Evolutionary conservation across 2,888 invertebrate genomes (phyloP), one percentile per base, ranked within the genome.

Genomic region (Nomada lathburiana): DNA sequence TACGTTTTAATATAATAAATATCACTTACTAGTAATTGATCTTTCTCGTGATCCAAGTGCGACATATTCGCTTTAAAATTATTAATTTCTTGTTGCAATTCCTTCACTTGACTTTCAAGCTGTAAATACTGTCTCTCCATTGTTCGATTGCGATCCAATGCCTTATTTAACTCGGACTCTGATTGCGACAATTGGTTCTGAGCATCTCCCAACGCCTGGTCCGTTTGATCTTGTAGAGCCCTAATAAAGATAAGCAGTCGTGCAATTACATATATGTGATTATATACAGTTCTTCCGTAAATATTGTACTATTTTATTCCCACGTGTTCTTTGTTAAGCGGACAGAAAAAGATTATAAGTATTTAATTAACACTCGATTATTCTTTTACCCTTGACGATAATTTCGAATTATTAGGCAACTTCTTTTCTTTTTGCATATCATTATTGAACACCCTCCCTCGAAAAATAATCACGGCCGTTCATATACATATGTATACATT

Each of bases 141-240:
- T 63, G 93, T 92, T 80, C 94, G 95, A 81, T 95, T 94, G 47
- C 95, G 95, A 69, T 95, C 95, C 91, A 96, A 95, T 11, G 96
- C 95, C 76, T 95, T 93, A 82, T 95, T 95, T 13, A 97, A 92
- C 92, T 97, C 96, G 42, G 95, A 95, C 92, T 97, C 97, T 16
- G 95, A 94, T 84, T 95, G 94, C 57, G 95, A 90, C 53, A 97
- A 92, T 93, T 97, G 96, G 91, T 95, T 95, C 92, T 97, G 97
- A 75, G 96, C 94, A 86, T 97, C 97, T 73, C 95, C 94, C 80
- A 97, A 94, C 62, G 96, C 96, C 89, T 96, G 95, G 93, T 97
- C 97, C 5, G 97, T 96, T 94, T 97, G 97, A 89, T 97, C 95
- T 90, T 97, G 97, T 67, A 97, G 94, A 85, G 96, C 95, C 93